These are phyloP conservation scores for Plebejus anna DNA, from an alignment of 2,888 invertebrate species.

Conservation along the genomic window DNA sequence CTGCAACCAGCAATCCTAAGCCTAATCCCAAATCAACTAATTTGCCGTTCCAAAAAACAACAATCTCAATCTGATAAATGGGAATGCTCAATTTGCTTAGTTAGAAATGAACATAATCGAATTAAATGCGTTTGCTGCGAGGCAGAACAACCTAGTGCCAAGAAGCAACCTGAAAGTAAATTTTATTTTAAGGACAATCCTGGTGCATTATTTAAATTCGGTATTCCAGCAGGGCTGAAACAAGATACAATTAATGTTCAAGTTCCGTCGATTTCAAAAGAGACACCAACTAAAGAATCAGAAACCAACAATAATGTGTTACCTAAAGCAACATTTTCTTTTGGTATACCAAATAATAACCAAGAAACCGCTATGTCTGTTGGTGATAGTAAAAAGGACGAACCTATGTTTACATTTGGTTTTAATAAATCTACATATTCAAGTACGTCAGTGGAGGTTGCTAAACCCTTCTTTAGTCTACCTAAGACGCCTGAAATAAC, in stretches of 20 bases:
- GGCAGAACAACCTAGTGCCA: constrained; percentile 43
- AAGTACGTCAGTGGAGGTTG: constrained; percentile 35
- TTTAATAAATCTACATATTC: constrained; percentile 45
- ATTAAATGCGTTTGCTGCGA: constrained; percentile 60
- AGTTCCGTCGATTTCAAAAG: constrained; percentile 40
- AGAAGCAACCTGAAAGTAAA: constrained; percentile 41
- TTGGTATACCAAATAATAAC: constrained; percentile 47
- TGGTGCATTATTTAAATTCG: constrained; percentile 55
- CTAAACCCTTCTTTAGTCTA: constrained; percentile 28
- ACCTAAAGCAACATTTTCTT: constrained; percentile 49
- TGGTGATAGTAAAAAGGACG: constrained; percentile 37
- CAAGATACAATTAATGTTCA: constrained; percentile 17
- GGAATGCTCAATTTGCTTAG: constrained; percentile 62
- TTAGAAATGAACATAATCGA: constrained; percentile 52
- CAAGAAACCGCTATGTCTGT: constrained; percentile 39
- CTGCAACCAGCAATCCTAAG: constrained; percentile 50
- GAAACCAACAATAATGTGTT: constrained; percentile 57
- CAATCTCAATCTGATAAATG: constrained; percentile 54
- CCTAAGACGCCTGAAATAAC: constrained; percentile 1
- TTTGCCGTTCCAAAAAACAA: constrained; percentile 44
- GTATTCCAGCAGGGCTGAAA: constrained; percentile 43
- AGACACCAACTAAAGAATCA: constrained; percentile 27
- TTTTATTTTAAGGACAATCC: constrained; percentile 52
- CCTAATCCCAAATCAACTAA: constrained; percentile 38
- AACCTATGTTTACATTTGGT: constrained; percentile 53